Evolutionary conservation across 2,888 invertebrate species (phyloP).

Genomic region (Perithous albicinctus): DNA sequence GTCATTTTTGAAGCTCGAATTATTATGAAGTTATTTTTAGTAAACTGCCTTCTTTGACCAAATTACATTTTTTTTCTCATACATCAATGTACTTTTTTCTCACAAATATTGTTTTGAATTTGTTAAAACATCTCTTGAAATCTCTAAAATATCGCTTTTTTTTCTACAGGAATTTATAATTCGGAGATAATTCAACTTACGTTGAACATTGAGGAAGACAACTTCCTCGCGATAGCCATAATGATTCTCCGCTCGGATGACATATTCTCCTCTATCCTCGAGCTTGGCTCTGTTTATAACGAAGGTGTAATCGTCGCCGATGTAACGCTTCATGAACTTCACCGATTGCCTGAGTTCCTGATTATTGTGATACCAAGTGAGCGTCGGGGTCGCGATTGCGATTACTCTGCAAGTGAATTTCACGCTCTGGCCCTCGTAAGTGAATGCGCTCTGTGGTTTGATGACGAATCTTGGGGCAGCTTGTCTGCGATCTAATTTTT

Average conservation of each 20-base stretch:
- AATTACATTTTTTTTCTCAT: no score
- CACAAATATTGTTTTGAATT: background rate
- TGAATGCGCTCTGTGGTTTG: conserved; percentile 97
- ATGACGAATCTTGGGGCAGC: conserved; percentile 99
- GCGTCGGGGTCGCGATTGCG: conserved; percentile 96
- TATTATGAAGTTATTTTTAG: no score
- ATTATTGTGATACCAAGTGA: conserved; percentile 98
- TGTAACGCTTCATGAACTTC: conserved; percentile 99
- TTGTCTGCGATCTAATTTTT: conserved; percentile 98
- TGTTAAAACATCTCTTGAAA: no score
- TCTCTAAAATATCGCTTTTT: no score
- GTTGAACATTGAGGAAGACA: conserved; percentile 98
- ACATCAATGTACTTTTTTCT: background rate
- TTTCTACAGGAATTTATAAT: no score
- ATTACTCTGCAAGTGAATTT: conserved; percentile 99
- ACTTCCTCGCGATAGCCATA: conserved; percentile 98
- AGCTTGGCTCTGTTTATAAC: conserved; percentile 98
- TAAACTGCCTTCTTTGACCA: background rate
- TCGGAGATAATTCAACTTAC: conserved; percentile 86
- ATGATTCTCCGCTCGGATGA: conserved; percentile 98
- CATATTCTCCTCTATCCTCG: conserved; percentile 98
- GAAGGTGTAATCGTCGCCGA: conserved; percentile 98
- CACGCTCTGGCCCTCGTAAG: conserved; percentile 98
- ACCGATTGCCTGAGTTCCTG: conserved; percentile 97
- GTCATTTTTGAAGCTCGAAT: no score